Percentiles rank a stretch among this genome's conserved stretches.
These are phyloP conservation scores for Diadophis punctatus DNA, from an alignment of 2,113 vertebrate species.

Conservation along the genomic window DNA sequence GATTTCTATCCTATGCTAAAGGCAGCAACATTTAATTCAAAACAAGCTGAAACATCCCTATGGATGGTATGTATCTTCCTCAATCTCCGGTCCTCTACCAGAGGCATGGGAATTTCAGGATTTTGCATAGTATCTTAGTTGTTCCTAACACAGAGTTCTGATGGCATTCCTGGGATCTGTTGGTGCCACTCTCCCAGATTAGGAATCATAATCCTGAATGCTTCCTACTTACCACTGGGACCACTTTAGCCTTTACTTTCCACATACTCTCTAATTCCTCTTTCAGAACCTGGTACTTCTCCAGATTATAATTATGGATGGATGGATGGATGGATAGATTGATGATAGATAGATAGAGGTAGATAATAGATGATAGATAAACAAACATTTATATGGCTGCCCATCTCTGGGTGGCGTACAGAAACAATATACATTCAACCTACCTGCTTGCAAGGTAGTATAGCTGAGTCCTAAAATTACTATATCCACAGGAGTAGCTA, in stretches of 20 bases:
- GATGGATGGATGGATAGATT: not conserved
- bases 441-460: slow-evolving; percentile 84
- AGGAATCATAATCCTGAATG: not conserved
- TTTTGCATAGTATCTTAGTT: not conserved
- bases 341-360: not conserved
- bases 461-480: slow-evolving; percentile 94
- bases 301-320: not conserved
- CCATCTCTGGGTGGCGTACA: not conserved
- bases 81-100: not conserved
- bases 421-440: not conserved
- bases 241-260: not conserved
- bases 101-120: not conserved
- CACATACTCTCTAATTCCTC: not conserved
- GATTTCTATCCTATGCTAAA: not conserved
- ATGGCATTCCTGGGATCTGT: not conserved
- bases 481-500: slow-evolving; percentile 95
- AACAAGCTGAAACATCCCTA: not conserved
- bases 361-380: too few species aligned
- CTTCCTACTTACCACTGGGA: not conserved
- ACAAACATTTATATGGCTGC: not conserved
- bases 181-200: not conserved
- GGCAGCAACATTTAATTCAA: not conserved
- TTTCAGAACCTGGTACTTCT: not conserved
- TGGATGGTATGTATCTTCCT: not conserved
- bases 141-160: not conserved